phyloP scores from a whole-genome alignment of 2,797 vertebrate species.

The Labroides dimidiatus region DNA sequence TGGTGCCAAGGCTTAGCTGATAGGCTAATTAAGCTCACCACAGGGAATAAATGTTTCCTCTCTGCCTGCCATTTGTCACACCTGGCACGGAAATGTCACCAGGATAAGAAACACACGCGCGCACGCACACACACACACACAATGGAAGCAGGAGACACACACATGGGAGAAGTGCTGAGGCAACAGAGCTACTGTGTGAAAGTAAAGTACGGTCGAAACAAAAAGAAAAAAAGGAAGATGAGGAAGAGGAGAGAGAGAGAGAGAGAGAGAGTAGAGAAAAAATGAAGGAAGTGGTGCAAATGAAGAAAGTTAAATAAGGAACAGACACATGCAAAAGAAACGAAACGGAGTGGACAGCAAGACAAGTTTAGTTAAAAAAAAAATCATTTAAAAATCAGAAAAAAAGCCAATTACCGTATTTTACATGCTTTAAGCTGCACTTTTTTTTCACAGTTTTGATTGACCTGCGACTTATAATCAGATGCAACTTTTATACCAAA shows the following conservation, averaged over 20 bases:
- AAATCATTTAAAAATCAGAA: too few relatives aligned
- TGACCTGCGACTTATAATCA: too few relatives aligned
- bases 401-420: too few relatives aligned
- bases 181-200: constrained; percentile 52
- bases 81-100: constrained; percentile 83
- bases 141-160: constrained; percentile 26
- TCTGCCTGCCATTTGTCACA: constrained; percentile 85
- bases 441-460: too few relatives aligned
- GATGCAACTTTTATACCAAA: too few relatives aligned
- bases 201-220: constrained; percentile 31
- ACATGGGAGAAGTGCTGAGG: constrained; percentile 65
- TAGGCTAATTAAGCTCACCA: constrained; percentile 86
- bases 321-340: too few relatives aligned
- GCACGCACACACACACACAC: constrained; percentile 18
- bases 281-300: constrained; percentile 18
- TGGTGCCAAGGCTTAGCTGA: constrained; percentile 82
- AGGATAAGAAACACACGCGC: constrained; percentile 51
- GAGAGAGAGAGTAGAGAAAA: constrained; percentile 18
- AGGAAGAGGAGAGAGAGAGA: background rate
- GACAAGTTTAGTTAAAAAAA: too few relatives aligned
- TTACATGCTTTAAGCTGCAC: too few relatives aligned
- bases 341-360: too few relatives aligned
- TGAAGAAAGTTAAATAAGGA: background rate
- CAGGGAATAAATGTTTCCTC: constrained; percentile 84
- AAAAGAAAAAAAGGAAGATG: constrained; percentile 10